Percentiles rank a stretch among this genome's conserved stretches.
phyloP scores from a whole-genome alignment of 92 coral and sea anemone species.

The Actinernus sp. region DNA sequence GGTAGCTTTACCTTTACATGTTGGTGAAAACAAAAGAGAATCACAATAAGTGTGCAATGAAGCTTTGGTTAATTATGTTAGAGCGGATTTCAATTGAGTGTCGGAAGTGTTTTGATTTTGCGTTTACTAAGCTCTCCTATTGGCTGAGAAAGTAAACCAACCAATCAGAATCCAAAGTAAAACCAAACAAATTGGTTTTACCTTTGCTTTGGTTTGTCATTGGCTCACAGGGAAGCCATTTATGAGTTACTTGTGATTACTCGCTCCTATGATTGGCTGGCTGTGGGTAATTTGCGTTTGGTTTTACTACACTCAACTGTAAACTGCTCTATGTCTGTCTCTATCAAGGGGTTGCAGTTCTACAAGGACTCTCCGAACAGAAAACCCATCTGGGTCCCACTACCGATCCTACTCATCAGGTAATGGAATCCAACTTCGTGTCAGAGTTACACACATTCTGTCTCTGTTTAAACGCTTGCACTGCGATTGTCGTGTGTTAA shows the following conservation, averaged over 20 bases:
- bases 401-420: conserved; percentile 75
- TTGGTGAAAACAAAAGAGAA: neutral
- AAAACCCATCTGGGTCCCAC: conserved; percentile 70
- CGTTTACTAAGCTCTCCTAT: too few relatives aligned
- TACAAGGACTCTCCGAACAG: conserved; percentile 76
- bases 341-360: conserved; percentile 68
- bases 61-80: too few relatives aligned
- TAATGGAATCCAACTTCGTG: conserved; percentile 1
- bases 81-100: too few relatives aligned
- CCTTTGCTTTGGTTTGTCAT: too few relatives aligned
- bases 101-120: too few relatives aligned
- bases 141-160: too few relatives aligned
- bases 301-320: too few relatives aligned
- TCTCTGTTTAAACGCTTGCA: neutral
- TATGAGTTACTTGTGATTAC: neutral
- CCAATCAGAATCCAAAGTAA: too few relatives aligned
- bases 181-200: too few relatives aligned
- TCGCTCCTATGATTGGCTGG: too few relatives aligned
- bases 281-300: too few relatives aligned
- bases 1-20: neutral
- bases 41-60: neutral
- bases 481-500: neutral
- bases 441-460: neutral
- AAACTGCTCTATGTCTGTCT: neutral
- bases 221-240: too few relatives aligned